Evolutionary conservation across 2,888 invertebrate genomes (phyloP), one percentile per base, ranked within the genome.

Genomic region (Heliconius charithonia): DNA sequence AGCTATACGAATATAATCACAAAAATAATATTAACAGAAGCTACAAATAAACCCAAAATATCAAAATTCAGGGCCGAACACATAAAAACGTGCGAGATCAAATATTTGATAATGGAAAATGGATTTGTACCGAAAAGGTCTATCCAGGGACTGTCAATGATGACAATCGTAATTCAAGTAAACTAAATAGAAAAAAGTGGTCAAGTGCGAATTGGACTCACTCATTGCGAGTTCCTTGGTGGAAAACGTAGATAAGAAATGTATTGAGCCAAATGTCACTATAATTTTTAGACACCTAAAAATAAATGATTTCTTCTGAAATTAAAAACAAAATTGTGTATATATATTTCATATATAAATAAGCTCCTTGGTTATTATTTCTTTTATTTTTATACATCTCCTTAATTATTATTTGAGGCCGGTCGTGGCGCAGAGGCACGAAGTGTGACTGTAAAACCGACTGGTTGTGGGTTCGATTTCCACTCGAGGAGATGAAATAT

Each of bases 131-230:
- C 32, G 78, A 80, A 79, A 79, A 59, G 75, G 73, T 73, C 75
- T 73, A 73, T 69, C 79, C 69, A 25, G 80, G 82, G 75, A 74
- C 79, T 37, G 75, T 81, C 85, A 85, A 85, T 85, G 87, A 84
- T 85, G 83, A 82, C 84, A 82, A 80, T 83, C 62, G 73, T 73
- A 79, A 79, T 79, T 75, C 75, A 67, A 84, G 83, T 83, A 69
- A 79, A 85, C 83, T 84, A 79, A 82, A 83, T 84, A 84, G 81
- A 78, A 63, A 62, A 69, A n/a, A n/a, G n/a, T n/a, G n/a, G 59
- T 59, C n/a, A n/a, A n/a, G 56, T 59, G 59, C n/a, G 59, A 59
- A n/a, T 59, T n/a, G 10, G 59, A 12, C 4, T 12, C 4, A 1
- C n/a, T 59, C 12, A 10, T 59, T n/a, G 4, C n/a, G 59, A 1